These are phyloP conservation scores for Melopsittacus undulatus DNA, from an alignment of 2,797 vertebrate species.

Conservation along the genomic window DNA sequence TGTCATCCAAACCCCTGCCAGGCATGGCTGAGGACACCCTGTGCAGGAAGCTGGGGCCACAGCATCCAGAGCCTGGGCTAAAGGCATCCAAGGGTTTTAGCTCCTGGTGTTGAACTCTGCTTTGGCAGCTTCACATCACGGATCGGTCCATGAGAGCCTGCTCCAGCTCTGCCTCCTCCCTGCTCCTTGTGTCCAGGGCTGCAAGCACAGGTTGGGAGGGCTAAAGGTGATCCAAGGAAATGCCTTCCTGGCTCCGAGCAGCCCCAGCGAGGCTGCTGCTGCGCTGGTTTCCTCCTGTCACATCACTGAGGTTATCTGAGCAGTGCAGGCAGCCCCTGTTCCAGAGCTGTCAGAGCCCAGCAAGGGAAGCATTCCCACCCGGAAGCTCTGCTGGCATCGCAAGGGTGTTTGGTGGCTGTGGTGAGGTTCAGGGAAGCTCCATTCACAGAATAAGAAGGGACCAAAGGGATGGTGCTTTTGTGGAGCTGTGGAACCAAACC, in stretches of 20 bases:
- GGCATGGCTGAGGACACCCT: not conserved
- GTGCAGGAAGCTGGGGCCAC: not conserved
- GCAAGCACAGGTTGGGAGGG: not conserved
- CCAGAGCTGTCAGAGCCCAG: not conserved
- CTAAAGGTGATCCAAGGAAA: not conserved
- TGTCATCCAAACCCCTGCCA: not conserved
- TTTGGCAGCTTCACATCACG: not conserved
- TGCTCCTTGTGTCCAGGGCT: not conserved
- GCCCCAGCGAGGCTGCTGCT: not conserved
- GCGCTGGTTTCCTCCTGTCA: not conserved
- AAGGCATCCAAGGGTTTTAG: not conserved
- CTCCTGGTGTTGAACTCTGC: not conserved
- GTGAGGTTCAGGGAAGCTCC: not conserved
- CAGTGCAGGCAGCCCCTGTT: not conserved
- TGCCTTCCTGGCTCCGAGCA: not conserved
- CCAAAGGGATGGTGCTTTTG: not conserved
- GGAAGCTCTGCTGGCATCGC: fast-evolving
- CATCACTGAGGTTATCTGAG: not conserved
- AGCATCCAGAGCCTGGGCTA: not conserved
- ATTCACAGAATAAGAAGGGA: not conserved
- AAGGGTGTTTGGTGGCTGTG: not conserved
- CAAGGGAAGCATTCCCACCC: not conserved
- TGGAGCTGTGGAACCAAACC: not conserved
- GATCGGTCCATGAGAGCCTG: fast-evolving
- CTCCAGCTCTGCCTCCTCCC: not conserved